A percentile compares a stretch with the other conserved stretches of the same genome.
Evolutionary conservation across 2,113 vertebrate species (phyloP).

Genomic region (Grammomys surdaster): DNA sequence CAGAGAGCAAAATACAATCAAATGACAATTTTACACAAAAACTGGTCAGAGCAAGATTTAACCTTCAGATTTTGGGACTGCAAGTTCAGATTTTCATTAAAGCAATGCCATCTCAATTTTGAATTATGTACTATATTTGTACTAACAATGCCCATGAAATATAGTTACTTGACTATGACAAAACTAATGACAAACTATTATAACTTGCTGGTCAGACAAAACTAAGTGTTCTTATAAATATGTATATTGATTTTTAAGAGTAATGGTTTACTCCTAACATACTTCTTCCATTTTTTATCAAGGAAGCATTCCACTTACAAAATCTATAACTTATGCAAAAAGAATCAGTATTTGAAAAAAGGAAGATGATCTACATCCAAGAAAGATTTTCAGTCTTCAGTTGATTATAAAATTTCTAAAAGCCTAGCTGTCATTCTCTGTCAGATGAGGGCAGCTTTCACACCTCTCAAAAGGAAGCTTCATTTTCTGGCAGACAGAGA

Average conservation of each 20-base stretch:
- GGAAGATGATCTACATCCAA: not conserved
- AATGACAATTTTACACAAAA: not conserved
- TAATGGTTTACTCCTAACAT: not conserved
- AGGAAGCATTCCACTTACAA: not conserved
- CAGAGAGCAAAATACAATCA: not conserved
- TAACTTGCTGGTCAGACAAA: not conserved
- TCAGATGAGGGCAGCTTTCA: not conserved
- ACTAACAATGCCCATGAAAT: not conserved
- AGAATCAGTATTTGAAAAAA: not conserved
- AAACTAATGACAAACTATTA: conserved; percentile 14
- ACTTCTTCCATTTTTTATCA: not conserved
- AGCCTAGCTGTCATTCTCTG: too few species aligned
- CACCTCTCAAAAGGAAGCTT: not conserved
- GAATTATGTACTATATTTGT: not conserved
- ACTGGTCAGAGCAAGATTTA: not conserved
- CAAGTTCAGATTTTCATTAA: not conserved
- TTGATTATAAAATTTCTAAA: not conserved
- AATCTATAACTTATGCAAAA: not conserved
- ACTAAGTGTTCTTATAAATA: not conserved
- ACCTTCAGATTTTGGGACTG: not conserved
- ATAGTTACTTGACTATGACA: not conserved
- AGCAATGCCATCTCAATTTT: not conserved
- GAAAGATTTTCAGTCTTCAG: not conserved
- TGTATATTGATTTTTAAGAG: not conserved
- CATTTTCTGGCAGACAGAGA: not conserved